phyloP scores from a whole-genome alignment of 2,797 vertebrate species.

The Poeciliopsis turneri region DNA sequence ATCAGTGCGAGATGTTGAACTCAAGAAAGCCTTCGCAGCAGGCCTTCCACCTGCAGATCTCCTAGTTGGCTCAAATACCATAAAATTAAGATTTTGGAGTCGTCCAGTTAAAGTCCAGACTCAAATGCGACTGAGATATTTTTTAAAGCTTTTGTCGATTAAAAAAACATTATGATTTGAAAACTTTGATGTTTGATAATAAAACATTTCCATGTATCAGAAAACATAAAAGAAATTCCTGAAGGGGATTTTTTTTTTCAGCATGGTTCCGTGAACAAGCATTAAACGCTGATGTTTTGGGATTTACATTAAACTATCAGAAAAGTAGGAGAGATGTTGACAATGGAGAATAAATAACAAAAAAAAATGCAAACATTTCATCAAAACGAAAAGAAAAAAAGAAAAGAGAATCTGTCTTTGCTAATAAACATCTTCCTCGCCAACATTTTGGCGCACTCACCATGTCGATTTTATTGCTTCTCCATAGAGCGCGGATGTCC shows the following conservation, averaged over 20 bases:
- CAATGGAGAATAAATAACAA: neutral
- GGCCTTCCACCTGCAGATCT: neutral
- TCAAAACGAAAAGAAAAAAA: neutral
- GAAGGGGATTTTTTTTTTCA: neutral
- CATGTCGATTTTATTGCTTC: constrained; percentile 86
- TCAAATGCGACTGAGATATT: neutral
- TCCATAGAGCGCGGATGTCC: constrained; percentile 88
- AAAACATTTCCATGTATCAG: neutral
- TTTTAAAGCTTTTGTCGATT: neutral
- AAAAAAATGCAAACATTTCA: neutral
- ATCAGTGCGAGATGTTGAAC: neutral
- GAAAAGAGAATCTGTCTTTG: neutral
- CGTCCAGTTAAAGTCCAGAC: neutral
- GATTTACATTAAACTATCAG: neutral
- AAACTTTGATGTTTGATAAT: neutral
- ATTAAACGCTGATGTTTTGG: neutral
- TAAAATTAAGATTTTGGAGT: neutral
- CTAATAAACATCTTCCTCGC: neutral
- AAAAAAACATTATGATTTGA: neutral
- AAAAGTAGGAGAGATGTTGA: neutral
- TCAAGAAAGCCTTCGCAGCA: neutral
- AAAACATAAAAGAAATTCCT: neutral
- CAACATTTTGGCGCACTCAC: constrained; percentile 73
- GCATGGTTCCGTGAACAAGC: neutral
- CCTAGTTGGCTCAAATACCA: neutral